Evolutionary conservation across 2,797 vertebrate genomes (phyloP), one percentile per base, ranked within the genome.

Genomic region (Miichthys miiuy): DNA sequence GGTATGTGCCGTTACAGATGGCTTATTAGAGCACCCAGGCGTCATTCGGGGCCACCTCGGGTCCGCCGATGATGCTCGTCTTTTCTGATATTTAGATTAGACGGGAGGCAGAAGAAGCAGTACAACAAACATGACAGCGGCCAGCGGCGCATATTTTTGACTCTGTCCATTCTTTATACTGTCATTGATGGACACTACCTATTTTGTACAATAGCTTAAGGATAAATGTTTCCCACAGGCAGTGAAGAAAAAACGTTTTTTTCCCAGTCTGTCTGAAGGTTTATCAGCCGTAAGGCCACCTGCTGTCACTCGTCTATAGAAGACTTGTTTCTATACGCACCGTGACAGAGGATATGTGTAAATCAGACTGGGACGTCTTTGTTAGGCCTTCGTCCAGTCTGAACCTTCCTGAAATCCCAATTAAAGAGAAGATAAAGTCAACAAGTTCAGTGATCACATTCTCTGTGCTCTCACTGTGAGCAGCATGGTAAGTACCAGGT

Each of bases 361-460:
- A 60, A 73, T 77, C 72, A 60, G 54, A 67, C 16, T 63, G 56
- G 62, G 69, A 50, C 44, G 17, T 58, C 48, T 82, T 68, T 84
- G 13, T 78, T 7, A 47, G 42, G 57, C 46, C 62, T 52, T 73
- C 47, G 57, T 62, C 56, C 47, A 58, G 9, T 54, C 60, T 30
- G 1, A 82, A 80, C 60, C 55, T 77, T 77, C 50, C 44, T 72
- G 21, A 80, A 67, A 58, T 81, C 76, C 64, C 25, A 88, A 82
- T 85, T 78, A 85, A 80, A 84, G 25, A 17, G 52, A 80, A 69
- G 70, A 60, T 72, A 61, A 80, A 66, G 72, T 70, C 54, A 67
- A 57, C 67, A 54, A 68, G 76, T 75, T 65, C 63, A 71, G 54
- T 13, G 72, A 81, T 66, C 79, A 65, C 75, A 50, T 60, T 68